Evolutionary conservation across 1,140 invertebrate genomes (phyloP), one percentile per base, ranked within the genome.

Genomic region (Drusus annulatus): DNA sequence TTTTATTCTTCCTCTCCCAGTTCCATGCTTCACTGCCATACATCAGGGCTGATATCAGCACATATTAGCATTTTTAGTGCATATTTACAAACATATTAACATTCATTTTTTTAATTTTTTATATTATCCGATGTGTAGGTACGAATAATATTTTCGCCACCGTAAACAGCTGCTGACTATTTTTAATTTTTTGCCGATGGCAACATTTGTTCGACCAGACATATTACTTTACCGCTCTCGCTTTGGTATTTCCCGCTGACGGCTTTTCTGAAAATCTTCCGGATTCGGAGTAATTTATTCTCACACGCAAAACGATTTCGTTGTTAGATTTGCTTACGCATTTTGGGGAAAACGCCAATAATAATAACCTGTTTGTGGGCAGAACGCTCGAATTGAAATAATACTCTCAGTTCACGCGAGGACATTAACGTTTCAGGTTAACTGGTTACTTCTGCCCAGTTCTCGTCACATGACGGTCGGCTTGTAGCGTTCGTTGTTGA

Each of bases 231-330:
- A 17, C 65, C 65, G 65, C 65, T 23, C n/a, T 31, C 65, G 65
- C 25, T 50, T 69, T 16, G 36, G 65, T 51, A 69, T 69, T 69
- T 69, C 65, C 65, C 65, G 36, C 36, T 69, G 65, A 51, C 15
- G 21, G 65, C 21, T 69, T 69, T 50, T 45, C 21, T 8, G 65
- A 69, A 51, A 28, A 25, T 65, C 3, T 25, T 69, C 31, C 31
- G n/a, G 65, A 69, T 50, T 69, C 36, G n/a, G 2, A 10, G n/a
- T 65, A 65, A 65, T 65, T 65, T 65, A 65, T 65, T 31, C 62
- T 23, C 15, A 21, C 56, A 23, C 56, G 17, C 23, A 60, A 56
- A 56, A 25, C 62, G 16, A 56, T 56, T 56, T 63, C 23, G 13
- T 28, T 63, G 19, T 56, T 63, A 23, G n/a, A n/a, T n/a, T n/a